phyloP scores from a whole-genome alignment of 2,113 vertebrate genomes.

The Taurulus bubalis region DNA sequence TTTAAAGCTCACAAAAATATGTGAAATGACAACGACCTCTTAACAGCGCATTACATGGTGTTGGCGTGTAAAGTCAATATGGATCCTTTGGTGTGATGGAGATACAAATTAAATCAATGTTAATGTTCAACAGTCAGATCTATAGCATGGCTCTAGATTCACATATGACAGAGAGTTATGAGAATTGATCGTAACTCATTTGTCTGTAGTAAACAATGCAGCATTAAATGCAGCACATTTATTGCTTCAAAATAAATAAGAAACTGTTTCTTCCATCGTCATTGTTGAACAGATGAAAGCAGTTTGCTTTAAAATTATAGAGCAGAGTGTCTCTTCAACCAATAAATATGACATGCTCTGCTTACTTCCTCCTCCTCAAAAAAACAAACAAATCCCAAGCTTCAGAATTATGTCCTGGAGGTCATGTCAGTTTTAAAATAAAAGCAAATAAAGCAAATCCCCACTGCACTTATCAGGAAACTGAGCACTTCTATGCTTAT shows the following conservation, averaged over 20 bases:
- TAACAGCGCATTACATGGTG: no score
- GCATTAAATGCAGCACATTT: not conserved
- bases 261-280: not conserved
- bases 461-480: not conserved
- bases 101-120: no score
- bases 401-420: not conserved
- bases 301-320: no score
- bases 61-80: no score
- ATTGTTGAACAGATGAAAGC: no score
- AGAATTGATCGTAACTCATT: no score
- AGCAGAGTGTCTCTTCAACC: not conserved
- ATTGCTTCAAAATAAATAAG: not conserved
- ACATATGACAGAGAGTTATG: not conserved
- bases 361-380: not conserved
- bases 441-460: not conserved
- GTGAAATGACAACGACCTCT: not conserved
- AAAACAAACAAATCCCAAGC: not conserved
- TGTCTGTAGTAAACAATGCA: not conserved
- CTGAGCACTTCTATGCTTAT: not conserved
- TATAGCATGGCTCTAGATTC: no score
- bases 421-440: not conserved
- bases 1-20: not conserved
- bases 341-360: constrained; percentile 18
- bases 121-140: no score
- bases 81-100: not conserved